These are phyloP conservation scores for Branchipolynoe longqiensis DNA, from an alignment of 2,888 invertebrate genomes.

Conservation along the genomic window DNA sequence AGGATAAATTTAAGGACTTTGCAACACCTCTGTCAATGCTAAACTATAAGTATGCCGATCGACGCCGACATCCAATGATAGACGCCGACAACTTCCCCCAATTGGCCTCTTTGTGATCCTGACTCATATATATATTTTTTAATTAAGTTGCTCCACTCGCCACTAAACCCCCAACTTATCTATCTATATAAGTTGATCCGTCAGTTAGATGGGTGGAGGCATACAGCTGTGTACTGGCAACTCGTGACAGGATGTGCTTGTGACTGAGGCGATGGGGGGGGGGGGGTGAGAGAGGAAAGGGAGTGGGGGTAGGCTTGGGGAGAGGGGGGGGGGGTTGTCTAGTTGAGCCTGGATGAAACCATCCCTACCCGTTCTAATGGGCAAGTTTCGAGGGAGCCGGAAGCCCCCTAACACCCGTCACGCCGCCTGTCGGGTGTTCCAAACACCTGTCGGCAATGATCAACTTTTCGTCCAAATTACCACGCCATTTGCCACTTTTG, in stretches of 20 bases:
- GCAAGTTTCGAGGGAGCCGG: conserved; percentile 6
- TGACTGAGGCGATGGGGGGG: neutral
- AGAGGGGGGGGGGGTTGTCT: conserved; percentile 5
- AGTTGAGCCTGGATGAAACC: conserved; percentile 31
- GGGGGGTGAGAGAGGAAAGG: neutral
- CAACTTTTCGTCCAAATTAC: neutral
- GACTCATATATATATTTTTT: no score
- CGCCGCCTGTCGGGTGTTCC: neutral
- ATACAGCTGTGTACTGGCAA: no score
- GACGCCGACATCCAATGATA: no score
- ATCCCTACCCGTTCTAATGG: conserved; percentile 43
- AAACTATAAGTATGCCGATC: no score
- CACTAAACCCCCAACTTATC: no score
- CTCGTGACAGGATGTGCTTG: neutral
- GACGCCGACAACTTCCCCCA: no score
- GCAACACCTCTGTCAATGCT: no score
- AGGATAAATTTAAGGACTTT: no score
- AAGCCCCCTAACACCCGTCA: conserved; percentile 30
- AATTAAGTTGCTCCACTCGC: no score
- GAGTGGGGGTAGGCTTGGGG: neutral
- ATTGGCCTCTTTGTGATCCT: no score
- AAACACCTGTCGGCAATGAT: conserved; percentile 28
- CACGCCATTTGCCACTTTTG: neutral
- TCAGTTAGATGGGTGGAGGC: no score
- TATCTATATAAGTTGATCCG: no score